A percentile compares a stretch with the other conserved stretches of the same genome.
Conservation (phyloP, 2,113 vertebrate species). For the Sialia sialis region DNA sequence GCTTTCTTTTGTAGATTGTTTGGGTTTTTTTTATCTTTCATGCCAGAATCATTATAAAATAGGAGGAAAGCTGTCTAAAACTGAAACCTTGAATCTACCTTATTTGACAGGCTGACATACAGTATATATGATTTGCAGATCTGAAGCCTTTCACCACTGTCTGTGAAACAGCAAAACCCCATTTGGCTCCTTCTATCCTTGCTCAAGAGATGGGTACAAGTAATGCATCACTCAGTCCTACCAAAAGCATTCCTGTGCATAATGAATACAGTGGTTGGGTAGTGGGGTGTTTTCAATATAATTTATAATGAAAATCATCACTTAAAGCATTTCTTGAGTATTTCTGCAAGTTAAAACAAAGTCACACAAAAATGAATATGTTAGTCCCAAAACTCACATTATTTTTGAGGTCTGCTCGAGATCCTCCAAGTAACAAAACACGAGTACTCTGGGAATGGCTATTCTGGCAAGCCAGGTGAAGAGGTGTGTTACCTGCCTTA, state of each 20-base stretch:
- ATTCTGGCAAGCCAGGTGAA: slow-evolving; percentile 96
- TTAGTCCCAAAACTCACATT: slow-evolving; percentile 75
- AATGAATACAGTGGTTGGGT: not conserved
- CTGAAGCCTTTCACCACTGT: not conserved
- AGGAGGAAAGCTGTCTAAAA: not conserved
- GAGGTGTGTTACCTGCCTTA: slow-evolving; percentile 92
- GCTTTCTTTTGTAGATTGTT: not conserved
- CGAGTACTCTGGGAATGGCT: slow-evolving; percentile 90
- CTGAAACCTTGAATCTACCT: not conserved
- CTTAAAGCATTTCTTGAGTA: not conserved
- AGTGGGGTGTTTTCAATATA: not conserved
- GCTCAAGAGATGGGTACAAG: not conserved
- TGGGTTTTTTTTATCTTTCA: not conserved
- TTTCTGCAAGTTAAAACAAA: not conserved
- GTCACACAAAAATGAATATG: not conserved
- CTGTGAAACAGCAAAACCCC: not conserved
- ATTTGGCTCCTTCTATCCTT: not conserved
- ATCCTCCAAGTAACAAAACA: slow-evolving; percentile 88
- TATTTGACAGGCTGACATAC: not conserved
- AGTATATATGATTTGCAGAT: not conserved
- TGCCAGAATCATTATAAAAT: not conserved
- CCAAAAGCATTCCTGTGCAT: not conserved
- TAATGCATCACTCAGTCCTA: not conserved
- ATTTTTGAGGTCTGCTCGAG: slow-evolving; percentile 90
- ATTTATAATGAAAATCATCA: not conserved